Conservation (phyloP, 2,113 vertebrate species). For the Erythrolamprus reginae region DNA sequence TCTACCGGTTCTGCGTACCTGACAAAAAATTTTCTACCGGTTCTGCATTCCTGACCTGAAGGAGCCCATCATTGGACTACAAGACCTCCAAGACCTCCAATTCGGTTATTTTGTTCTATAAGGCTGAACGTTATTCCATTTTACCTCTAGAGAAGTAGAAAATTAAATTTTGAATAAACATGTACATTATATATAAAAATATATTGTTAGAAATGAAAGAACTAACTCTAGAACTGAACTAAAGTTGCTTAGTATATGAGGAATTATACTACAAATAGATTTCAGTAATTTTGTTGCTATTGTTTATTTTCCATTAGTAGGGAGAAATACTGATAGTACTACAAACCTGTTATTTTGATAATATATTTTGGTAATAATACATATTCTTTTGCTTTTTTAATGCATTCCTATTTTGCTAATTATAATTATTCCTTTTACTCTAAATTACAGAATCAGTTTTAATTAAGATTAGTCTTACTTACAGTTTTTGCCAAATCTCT, state of each 20-base stretch:
- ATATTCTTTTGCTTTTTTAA: not conserved
- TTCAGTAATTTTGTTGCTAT: not conserved
- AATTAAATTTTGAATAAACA: not conserved
- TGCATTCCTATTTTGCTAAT: not conserved
- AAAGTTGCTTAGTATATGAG: not conserved
- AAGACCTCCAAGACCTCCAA: too few species aligned
- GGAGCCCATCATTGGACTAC: too few species aligned
- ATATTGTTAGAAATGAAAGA: not conserved
- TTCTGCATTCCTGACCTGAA: too few species aligned
- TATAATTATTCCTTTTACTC: not conserved
- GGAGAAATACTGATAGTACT: not conserved
- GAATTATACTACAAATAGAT: not conserved
- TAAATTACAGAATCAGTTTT: not conserved
- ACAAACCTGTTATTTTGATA: not conserved
- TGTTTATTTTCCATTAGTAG: not conserved
- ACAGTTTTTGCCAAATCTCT: not conserved
- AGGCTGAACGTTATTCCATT: not conserved
- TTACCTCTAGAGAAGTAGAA: not conserved
- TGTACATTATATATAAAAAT: not conserved
- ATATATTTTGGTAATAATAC: not conserved
- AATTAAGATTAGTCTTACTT: not conserved
- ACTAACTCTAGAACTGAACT: not conserved
- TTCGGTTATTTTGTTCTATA: too few species aligned
- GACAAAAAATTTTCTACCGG: too few species aligned
- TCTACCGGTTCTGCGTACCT: too few species aligned